These are phyloP conservation scores for Psylliodes chrysocephalus DNA, from an alignment of 2,888 invertebrate species.

Conservation along the genomic window DNA sequence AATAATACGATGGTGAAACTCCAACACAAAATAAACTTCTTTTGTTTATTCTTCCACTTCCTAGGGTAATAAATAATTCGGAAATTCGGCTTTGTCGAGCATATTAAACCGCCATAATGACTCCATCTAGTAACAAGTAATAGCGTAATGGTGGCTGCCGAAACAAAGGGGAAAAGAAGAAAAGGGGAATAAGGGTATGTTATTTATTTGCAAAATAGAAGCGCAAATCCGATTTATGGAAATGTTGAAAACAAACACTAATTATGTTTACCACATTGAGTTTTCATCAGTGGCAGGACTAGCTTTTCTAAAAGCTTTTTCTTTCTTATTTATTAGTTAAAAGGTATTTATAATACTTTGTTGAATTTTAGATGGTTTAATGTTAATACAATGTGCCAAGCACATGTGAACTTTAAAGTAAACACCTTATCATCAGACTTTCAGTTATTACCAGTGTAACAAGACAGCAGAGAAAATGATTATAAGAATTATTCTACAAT, in stretches of 20 bases:
- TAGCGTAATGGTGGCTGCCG: constrained; percentile 20
- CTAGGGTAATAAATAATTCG: constrained; percentile 28
- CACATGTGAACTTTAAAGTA: too few species aligned
- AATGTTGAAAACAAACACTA: constrained; percentile 61
- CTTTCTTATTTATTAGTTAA: too few species aligned
- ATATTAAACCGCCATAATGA: constrained; percentile 35
- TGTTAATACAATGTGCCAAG: too few species aligned
- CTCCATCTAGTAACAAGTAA: constrained; percentile 32
- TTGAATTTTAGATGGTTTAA: too few species aligned
- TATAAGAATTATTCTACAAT: too few species aligned
- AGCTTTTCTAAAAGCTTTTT: too few species aligned
- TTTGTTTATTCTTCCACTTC: constrained; percentile 27
- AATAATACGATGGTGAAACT: not conserved
- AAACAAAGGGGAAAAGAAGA: constrained; percentile 31
- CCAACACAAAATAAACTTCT: constrained; percentile 11
- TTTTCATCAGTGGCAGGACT: not conserved
- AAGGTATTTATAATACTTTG: too few species aligned
- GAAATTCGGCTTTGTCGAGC: constrained; percentile 17
- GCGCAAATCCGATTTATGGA: constrained; percentile 59
- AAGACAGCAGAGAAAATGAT: too few species aligned
- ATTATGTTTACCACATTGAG: constrained; percentile 50
- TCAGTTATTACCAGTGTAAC: too few species aligned
- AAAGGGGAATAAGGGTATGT: constrained; percentile 33
- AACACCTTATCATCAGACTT: too few species aligned
- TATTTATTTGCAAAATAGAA: constrained; percentile 37